Conservation (phyloP, 2,113 vertebrate species). For the Prionailurus viverrinus region DNA sequence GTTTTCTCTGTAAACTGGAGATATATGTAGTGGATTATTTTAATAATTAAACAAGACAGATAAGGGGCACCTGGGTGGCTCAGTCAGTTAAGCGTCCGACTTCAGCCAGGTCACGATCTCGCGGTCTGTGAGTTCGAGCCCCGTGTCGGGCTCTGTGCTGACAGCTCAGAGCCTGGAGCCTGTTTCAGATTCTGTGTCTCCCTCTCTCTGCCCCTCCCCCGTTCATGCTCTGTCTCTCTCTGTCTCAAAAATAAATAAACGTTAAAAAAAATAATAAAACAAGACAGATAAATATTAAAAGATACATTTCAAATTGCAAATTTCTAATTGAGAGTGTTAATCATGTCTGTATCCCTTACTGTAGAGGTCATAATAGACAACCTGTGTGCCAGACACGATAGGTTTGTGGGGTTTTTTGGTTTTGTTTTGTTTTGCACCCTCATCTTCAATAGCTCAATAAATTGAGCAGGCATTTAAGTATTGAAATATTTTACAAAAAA, state of each 20-base stretch:
- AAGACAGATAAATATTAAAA: background rate
- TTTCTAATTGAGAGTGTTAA: background rate
- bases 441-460: background rate
- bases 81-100: too few relatives aligned
- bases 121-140: too few relatives aligned
- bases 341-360: background rate
- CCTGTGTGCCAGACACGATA: fast-evolving
- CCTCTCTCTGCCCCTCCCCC: too few relatives aligned
- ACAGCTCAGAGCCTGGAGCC: too few relatives aligned
- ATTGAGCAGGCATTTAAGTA: background rate
- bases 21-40: background rate
- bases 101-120: too few relatives aligned
- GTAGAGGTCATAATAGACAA: background rate
- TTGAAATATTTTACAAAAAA: background rate
- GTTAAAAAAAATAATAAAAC: background rate
- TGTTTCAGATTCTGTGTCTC: too few relatives aligned
- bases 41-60: background rate
- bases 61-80: background rate
- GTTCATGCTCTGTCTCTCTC: too few relatives aligned
- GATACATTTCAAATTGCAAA: background rate
- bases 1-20: background rate
- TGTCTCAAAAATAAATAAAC: too few relatives aligned
- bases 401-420: background rate
- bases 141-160: too few relatives aligned
- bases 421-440: background rate